These are phyloP conservation scores for Aeoliscus strigatus DNA, from an alignment of 2,797 vertebrate species.

Conservation along the genomic window DNA sequence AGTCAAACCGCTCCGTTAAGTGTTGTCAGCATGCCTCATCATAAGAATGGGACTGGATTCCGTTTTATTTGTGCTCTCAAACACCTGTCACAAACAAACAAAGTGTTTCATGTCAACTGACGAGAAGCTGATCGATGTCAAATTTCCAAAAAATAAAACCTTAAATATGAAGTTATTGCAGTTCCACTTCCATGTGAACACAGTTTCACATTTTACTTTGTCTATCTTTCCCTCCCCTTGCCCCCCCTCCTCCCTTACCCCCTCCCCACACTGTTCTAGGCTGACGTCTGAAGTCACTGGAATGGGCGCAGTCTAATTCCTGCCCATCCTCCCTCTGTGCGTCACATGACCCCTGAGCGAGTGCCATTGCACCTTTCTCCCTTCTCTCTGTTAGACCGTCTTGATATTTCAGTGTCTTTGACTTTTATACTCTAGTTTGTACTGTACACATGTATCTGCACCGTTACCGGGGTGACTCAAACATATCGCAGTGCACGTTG, in stretches of 20 bases:
- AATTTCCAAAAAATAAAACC: slow-evolving; percentile 39
- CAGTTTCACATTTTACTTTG: slow-evolving; percentile 69
- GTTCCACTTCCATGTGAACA: slow-evolving; percentile 50
- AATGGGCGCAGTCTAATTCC: slow-evolving; percentile 92
- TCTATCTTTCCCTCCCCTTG: slow-evolving; percentile 54
- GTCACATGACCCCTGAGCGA: slow-evolving; percentile 81
- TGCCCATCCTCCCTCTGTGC: slow-evolving; percentile 75
- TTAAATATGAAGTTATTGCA: slow-evolving; percentile 19
- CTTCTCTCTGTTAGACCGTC: slow-evolving; percentile 71
- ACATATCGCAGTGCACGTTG: slow-evolving; percentile 16
- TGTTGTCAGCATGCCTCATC: slow-evolving; percentile 62
- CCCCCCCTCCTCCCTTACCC: not conserved
- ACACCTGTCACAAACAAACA: slow-evolving; percentile 39
- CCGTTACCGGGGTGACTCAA: slow-evolving; percentile 47
- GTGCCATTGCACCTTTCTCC: slow-evolving; percentile 74
- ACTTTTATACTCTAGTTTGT: slow-evolving; percentile 55
- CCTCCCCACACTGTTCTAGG: slow-evolving; percentile 79
- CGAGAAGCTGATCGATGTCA: too few relatives aligned
- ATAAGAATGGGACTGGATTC: slow-evolving; percentile 47
- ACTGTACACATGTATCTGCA: slow-evolving; percentile 41
- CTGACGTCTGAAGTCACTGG: slow-evolving; percentile 99
- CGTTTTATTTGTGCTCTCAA: slow-evolving; percentile 43
- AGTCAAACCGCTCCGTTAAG: slow-evolving; percentile 11
- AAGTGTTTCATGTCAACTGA: too few relatives aligned
- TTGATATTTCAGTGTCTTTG: slow-evolving; percentile 70